phyloP scores from a whole-genome alignment of 2,113 vertebrate genomes.

The Suncus etruscus region DNA sequence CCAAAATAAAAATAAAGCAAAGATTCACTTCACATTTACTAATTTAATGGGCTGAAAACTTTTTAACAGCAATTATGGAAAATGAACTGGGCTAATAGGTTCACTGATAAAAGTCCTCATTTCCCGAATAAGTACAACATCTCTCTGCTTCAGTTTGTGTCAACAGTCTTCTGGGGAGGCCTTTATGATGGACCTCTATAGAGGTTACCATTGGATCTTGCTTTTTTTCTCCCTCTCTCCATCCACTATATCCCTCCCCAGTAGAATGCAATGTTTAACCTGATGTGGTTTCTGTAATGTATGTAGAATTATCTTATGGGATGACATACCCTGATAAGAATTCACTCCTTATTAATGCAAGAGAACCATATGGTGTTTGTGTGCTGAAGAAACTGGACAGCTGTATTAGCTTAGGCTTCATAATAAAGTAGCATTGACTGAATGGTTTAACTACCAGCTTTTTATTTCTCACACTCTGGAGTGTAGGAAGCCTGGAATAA shows the following conservation, averaged over 20 bases:
- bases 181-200: neutral
- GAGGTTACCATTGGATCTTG: neutral
- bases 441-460: neutral
- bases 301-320: neutral
- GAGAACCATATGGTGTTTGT: neutral
- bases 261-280: conserved; percentile 20
- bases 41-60: conserved; percentile 44
- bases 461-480: neutral
- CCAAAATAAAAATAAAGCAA: conserved; percentile 18
- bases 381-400: neutral
- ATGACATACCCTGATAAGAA: neutral
- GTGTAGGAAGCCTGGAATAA: neutral
- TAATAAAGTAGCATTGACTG: neutral
- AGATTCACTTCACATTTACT: neutral
- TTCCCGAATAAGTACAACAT: neutral
- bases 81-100: conserved; percentile 18
- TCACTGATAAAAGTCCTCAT: neutral
- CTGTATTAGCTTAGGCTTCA: neutral
- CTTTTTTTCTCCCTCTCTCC: neutral
- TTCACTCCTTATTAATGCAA: conserved; percentile 4
- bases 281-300: neutral
- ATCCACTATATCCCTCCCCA: neutral
- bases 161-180: neutral
- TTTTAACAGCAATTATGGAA: neutral
- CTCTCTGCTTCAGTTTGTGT: neutral